Conservation (phyloP, 2,888 invertebrate genomes). For the Campopleginae sp. region DNA sequence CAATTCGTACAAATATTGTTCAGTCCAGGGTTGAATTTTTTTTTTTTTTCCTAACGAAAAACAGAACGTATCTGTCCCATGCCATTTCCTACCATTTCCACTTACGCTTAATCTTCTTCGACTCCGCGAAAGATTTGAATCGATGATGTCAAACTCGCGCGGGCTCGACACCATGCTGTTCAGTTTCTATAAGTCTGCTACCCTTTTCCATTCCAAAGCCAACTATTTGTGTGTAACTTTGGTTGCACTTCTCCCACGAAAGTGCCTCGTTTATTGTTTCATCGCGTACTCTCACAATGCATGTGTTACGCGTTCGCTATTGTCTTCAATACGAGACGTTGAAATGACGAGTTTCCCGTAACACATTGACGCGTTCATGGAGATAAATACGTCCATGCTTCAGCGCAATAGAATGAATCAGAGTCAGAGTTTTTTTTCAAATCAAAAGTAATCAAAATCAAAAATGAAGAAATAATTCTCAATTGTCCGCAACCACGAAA, state of each 20-base stretch:
- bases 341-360: neutral
- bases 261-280: neutral
- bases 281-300: slow-evolving; percentile 3
- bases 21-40: neutral
- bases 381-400: neutral
- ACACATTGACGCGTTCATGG: neutral
- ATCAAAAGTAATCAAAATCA: neutral
- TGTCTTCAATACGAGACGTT: neutral
- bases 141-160: slow-evolving; percentile 32
- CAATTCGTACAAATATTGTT: neutral
- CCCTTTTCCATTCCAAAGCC: neutral
- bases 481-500: neutral
- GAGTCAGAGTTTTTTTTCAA: neutral
- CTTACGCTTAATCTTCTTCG: slow-evolving; percentile 43
- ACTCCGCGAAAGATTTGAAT: slow-evolving; percentile 67
- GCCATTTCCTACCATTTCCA: slow-evolving; percentile 4
- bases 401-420: neutral
- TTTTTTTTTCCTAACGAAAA: neutral
- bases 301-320: neutral
- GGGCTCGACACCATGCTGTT: slow-evolving; percentile 12
- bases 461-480: neutral
- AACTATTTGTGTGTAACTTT: neutral
- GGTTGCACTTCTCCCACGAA: slow-evolving; percentile 4
- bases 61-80: neutral
- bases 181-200: slow-evolving; percentile 1